These are phyloP conservation scores for Sylvietta virens DNA, from an alignment of 2,113 vertebrate species.

Conservation along the genomic window DNA sequence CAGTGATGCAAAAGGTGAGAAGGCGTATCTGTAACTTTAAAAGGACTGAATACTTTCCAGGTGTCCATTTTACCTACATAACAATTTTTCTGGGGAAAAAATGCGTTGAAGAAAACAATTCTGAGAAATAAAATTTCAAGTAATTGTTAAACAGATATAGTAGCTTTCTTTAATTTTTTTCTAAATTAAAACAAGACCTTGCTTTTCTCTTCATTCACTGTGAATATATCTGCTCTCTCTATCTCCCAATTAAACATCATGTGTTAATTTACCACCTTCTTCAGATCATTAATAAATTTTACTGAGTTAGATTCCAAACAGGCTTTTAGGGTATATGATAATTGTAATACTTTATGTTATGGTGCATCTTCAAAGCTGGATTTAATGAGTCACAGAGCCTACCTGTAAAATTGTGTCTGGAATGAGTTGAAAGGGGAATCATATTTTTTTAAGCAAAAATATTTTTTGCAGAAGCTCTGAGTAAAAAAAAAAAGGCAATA, in stretches of 20 bases:
- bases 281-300: slow-evolving; percentile 57
- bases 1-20: neutral
- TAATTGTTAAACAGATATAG: neutral
- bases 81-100: neutral
- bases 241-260: slow-evolving; percentile 13
- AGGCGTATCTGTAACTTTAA: neutral
- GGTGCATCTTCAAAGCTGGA: slow-evolving; percentile 56
- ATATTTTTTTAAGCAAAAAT: slow-evolving; percentile 22
- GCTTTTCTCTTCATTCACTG: neutral
- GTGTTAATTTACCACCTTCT: slow-evolving; percentile 30
- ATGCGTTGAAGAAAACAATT: neutral
- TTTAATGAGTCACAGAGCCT: slow-evolving; percentile 49
- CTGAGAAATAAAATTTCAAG: neutral
- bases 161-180: neutral
- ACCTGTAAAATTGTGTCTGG: slow-evolving; percentile 64
- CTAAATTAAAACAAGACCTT: neutral
- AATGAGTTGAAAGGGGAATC: slow-evolving; percentile 60
- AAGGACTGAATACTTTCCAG: neutral
- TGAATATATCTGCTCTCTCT: neutral
- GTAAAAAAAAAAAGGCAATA: neutral
- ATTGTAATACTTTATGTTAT: slow-evolving; percentile 45
- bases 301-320: slow-evolving; percentile 38
- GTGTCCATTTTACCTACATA: neutral
- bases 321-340: slow-evolving; percentile 45
- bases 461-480: slow-evolving; percentile 14